A percentile compares a stretch with the other conserved stretches of the same genome.
Evolutionary conservation across 37 sponge, comb jelly and placozoan genomes (phyloP).

Genomic region (Diacarnus erythraeanus): DNA sequence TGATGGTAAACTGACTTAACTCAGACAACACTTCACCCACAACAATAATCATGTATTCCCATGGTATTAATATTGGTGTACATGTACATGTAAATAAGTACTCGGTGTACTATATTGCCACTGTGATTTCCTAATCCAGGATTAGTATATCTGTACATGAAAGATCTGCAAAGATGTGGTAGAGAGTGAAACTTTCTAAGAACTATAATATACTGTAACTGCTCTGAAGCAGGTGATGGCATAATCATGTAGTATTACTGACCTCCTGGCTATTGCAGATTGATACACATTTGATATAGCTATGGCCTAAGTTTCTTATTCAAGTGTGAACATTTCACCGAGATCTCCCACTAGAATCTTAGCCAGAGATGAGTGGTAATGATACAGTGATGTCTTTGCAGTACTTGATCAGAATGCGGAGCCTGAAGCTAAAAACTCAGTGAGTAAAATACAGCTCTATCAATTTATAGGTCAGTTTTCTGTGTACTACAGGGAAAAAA

Average conservation of each 20-base stretch:
- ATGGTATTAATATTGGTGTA: no score
- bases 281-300: conserved; percentile 90
- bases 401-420: conserved; percentile 95
- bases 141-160: conserved; percentile 90
- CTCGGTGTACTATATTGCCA: no score
- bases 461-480: no score
- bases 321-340: conserved; percentile 98
- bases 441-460: no score
- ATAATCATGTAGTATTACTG: not conserved
- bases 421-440: conserved; percentile 83
- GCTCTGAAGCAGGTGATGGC: conserved; percentile 88
- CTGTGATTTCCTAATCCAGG: conserved; percentile 70
- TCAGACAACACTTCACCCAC: no score
- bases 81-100: no score
- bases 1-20: no score
- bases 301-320: conserved; percentile 96
- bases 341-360: conserved; percentile 98
- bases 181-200: conserved; percentile 91
- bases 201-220: conserved; percentile 95
- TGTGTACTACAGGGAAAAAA: conserved; percentile 82
- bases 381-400: no score
- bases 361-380: no score
- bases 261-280: no score
- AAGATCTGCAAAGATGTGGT: conserved; percentile 94
- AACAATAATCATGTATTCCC: no score